Base-by-base conservation (phyloP, 2,113 vertebrate species). In the Podilymbus podiceps region DNA sequence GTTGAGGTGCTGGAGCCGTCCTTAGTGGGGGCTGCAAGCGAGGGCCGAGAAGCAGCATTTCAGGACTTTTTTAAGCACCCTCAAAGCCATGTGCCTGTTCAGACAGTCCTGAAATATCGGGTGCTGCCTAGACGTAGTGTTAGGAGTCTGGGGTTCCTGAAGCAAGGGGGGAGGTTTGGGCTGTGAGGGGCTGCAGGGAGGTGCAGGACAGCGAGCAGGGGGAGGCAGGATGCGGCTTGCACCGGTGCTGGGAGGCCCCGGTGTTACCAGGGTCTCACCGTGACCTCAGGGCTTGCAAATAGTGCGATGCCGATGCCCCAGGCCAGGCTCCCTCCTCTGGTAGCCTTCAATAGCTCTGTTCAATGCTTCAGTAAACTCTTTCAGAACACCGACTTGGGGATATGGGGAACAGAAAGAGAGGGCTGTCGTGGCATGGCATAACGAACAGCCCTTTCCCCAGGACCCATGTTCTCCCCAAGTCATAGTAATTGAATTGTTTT, bases 401-500 rank as follows among this genome's bases (percentile, higher is more conserved):
- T 58, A 17, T 42, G 0, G 0, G 85, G 64, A 69, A 47, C 55
- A 31, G 74, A 6, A 69, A 38, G 56, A 31, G 27, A 73, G 76
- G 88, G 56, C 56, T 84, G 85, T 27, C 46, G 12, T 18, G 69
- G 91, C 77, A 23, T 2, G 9, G 46, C 5, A 5, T 19, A 35
- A 53, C 3, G 2, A 72, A 30, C 83, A 84, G 75, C 90, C 68
- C 85, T 90, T 95, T 95, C 82, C 88, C 85, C 88, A n/a, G 88
- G 85, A 84, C 92, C 56, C 4, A 0, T 74, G 67, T 94, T 92
- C 91, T 92, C 91, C 92, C 84, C 75, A 4, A 28, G 49, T 90
- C 89, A 25, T 3, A 53, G 75, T 88, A 94, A 96, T 94, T 90
- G 93, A 95, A 91, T 95, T 94, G 91, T 89, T 97, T 95, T 93